phyloP scores from a whole-genome alignment of 2,797 vertebrate genomes.

The Syngnathus acus region DNA sequence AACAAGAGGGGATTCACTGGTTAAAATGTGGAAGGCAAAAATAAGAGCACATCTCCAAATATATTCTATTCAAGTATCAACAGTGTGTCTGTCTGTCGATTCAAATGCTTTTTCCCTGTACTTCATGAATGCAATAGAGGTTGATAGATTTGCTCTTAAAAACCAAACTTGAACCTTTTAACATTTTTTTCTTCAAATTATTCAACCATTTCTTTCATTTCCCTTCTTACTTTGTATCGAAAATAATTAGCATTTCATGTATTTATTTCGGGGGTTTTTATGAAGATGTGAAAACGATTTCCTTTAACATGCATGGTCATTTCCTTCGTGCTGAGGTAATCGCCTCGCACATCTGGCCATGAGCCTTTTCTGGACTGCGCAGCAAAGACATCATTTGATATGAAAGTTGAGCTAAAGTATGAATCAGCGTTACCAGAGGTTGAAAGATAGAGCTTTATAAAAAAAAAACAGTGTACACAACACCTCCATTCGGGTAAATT shows the following conservation, averaged over 20 bases:
- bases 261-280: too few relatives aligned
- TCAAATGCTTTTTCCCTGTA: too few relatives aligned
- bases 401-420: background rate
- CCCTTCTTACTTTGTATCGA: too few relatives aligned
- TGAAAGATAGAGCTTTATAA: constrained; percentile 1
- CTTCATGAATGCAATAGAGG: too few relatives aligned
- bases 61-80: background rate
- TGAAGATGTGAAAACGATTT: too few relatives aligned
- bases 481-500: background rate
- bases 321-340: background rate
- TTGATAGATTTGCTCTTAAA: too few relatives aligned
- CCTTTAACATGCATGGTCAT: background rate
- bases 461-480: background rate
- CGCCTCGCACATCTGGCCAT: background rate
- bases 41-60: background rate
- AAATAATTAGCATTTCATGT: too few relatives aligned
- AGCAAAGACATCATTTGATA: background rate
- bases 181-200: too few relatives aligned
- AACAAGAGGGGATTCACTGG: constrained; percentile 34
- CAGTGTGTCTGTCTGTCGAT: background rate
- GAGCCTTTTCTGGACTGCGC: background rate
- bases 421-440: background rate
- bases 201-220: too few relatives aligned
- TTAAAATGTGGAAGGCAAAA: constrained; percentile 17
- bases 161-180: too few relatives aligned